Conservation (phyloP, 2,888 invertebrate species). For the Eubasilissa splendida region DNA sequence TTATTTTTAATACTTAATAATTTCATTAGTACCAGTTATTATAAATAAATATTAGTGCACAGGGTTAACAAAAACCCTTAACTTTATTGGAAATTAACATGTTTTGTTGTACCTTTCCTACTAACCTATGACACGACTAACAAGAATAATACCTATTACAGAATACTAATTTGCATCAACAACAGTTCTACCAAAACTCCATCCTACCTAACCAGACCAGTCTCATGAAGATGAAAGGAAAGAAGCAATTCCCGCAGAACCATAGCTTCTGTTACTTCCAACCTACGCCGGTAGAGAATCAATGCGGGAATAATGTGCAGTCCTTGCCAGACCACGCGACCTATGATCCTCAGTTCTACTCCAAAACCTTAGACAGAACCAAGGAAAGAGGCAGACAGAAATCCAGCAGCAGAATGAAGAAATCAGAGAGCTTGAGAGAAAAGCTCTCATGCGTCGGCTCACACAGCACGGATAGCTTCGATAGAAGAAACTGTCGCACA, state of each 20-base stretch:
- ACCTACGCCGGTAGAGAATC: slow-evolving; percentile 73
- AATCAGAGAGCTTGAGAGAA: slow-evolving; percentile 71
- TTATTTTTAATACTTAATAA: too few species aligned
- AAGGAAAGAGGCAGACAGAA: slow-evolving; percentile 69
- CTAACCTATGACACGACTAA: neutral
- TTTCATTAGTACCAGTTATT: too few species aligned
- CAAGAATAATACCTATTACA: slow-evolving; percentile 14
- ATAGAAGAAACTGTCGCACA: slow-evolving; percentile 65
- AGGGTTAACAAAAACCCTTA: too few species aligned
- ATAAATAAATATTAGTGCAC: too few species aligned
- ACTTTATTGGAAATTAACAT: too few species aligned
- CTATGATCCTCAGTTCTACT: slow-evolving; percentile 69
- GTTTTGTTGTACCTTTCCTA: too few species aligned
- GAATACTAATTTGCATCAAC: slow-evolving; percentile 64
- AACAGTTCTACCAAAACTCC: slow-evolving; percentile 66
- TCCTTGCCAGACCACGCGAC: slow-evolving; percentile 67
- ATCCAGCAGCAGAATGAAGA: slow-evolving; percentile 68
- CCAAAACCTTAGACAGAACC: slow-evolving; percentile 70
- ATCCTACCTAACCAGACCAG: slow-evolving; percentile 69
- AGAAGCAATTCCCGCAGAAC: slow-evolving; percentile 78
- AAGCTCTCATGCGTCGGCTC: slow-evolving; percentile 71
- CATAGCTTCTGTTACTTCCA: slow-evolving; percentile 79
- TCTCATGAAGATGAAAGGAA: slow-evolving; percentile 63
- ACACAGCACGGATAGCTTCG: slow-evolving; percentile 67
- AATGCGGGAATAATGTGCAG: slow-evolving; percentile 70